Base-by-base conservation (phyloP, 1,140 invertebrate genomes). In the Eriosoma lanigerum region DNA sequence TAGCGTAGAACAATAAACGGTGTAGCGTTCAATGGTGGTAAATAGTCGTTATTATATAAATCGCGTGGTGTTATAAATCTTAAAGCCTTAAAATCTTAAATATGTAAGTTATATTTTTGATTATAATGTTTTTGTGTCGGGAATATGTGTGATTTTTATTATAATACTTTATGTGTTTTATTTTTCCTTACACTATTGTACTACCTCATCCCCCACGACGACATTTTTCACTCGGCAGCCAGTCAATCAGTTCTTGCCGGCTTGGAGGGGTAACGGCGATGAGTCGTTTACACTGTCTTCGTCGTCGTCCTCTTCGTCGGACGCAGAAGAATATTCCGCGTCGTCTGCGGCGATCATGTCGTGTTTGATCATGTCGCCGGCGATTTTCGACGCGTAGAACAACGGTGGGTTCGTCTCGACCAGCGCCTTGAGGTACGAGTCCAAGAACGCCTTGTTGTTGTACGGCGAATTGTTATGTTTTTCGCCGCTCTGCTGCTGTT, bases 341-440 rank as follows among this genome's bases (percentile, higher is more conserved):
- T 78, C 75, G 38, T 78, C 75, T 4, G 75, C 32, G 3, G 54
- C 75, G 21, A 78, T 78, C 8, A 38, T 38, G 32, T 76, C 73
- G 8, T 60, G 73, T 4, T 76, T 76, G 12, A 76, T 76, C 38
- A 76, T 78, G 44, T 62, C 75, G 38, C 52, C 75, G 32, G 54
- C 75, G 5, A 78, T 26, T 32, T 78, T 78, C 21, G 75, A 78
- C 21, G 75, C 75, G 21, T 78, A 78, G 38, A 60, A 78, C 38
- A 78, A 17, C 21, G 75, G 75, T 6, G 75, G 38, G 54, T 78
- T 78, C 21, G 75, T 78, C 21, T 78, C 75, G 0, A 78, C 54
- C 44, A 78, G n/a, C 8, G 75, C 75, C 19, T 78, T 78, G 1
- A 78, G 54, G 46, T 78, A 78, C 29, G 72, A 76, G 72, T 76